Evolutionary conservation across 2,888 invertebrate species (phyloP).

Genomic region (Noctua pronuba): DNA sequence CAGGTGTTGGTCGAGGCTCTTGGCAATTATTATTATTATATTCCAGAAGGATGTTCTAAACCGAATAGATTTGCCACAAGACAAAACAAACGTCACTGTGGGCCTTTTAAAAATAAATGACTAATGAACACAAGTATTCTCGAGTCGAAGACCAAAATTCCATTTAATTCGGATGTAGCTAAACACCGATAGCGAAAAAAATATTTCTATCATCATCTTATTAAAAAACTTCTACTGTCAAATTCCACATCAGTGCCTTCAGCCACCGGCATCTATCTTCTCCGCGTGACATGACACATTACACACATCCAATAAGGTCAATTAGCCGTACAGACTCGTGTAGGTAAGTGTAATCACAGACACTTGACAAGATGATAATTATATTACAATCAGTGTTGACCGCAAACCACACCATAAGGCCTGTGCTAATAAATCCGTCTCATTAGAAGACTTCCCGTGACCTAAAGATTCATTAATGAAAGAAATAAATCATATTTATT

Average conservation of each 20-base stretch:
- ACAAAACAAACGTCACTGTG: background rate
- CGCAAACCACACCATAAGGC: conserved; percentile 16
- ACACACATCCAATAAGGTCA: conserved; percentile 28
- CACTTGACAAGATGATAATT: conserved; percentile 35
- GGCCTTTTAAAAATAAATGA: background rate
- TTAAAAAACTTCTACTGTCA: background rate
- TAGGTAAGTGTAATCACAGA: background rate
- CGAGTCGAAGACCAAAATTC: background rate
- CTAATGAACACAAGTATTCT: background rate
- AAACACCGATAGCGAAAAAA: too few relatives aligned
- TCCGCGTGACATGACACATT: conserved; percentile 8
- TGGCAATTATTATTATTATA: too few relatives aligned
- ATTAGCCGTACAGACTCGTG: conserved; percentile 28
- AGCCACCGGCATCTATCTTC: background rate
- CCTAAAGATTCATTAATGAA: background rate
- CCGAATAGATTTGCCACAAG: background rate
- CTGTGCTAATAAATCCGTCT: conserved; percentile 6
- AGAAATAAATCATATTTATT: too few relatives aligned
- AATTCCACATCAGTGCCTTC: background rate
- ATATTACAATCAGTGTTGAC: conserved; percentile 31
- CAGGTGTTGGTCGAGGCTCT: too few relatives aligned
- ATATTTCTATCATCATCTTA: background rate
- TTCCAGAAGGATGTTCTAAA: background rate
- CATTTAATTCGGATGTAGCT: too few relatives aligned
- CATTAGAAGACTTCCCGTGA: background rate